Conservation (phyloP, 2,113 vertebrate species). For the Crotalus viridis region DNA sequence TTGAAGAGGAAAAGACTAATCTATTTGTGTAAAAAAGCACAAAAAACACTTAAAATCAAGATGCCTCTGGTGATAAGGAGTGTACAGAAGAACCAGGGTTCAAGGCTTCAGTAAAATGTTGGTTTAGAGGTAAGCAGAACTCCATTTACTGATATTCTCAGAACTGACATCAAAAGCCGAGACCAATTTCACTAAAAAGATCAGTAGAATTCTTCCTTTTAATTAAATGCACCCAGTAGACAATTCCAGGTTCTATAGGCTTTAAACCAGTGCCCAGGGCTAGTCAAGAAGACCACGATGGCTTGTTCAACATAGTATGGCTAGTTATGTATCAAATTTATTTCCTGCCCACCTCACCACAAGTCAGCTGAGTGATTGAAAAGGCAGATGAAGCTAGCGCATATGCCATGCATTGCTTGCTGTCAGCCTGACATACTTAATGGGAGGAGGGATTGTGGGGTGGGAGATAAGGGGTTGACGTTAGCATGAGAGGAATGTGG, state of each 20-base stretch:
- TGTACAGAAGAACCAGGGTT: accelerated
- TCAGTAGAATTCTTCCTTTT: background rate
- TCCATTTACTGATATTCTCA: background rate
- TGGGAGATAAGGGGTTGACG: background rate
- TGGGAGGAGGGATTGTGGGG: background rate
- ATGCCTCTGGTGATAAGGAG: background rate
- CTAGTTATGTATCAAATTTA: too few species aligned
- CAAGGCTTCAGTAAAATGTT: accelerated
- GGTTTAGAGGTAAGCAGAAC: background rate
- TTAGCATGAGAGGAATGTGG: background rate
- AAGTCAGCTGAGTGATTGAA: background rate
- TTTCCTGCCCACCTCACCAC: too few species aligned
- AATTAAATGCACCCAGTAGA: background rate
- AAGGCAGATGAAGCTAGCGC: background rate
- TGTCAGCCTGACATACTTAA: background rate
- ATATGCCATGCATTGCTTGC: too few species aligned
- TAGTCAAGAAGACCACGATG: background rate
- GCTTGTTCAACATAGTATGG: background rate
- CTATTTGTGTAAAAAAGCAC: background rate
- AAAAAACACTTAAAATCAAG: background rate
- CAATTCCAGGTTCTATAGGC: accelerated
- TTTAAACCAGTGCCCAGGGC: background rate
- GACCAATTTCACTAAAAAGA: accelerated
- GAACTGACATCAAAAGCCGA: accelerated
- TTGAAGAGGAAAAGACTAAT: background rate